phyloP scores from a whole-genome alignment of 2,888 invertebrate species.

The Zhengitettix transpicula region DNA sequence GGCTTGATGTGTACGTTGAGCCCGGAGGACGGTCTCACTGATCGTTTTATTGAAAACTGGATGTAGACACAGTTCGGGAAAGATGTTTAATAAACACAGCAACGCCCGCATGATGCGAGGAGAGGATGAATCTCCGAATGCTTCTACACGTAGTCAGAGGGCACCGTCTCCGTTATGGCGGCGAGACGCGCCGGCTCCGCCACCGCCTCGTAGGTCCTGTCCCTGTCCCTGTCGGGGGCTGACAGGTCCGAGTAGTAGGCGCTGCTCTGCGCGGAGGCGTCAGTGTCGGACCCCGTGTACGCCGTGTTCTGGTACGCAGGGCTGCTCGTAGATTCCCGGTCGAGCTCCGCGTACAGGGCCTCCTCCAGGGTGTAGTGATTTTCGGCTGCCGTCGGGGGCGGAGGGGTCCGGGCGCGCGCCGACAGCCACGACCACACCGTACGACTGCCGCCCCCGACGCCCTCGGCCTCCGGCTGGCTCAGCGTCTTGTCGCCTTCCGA shows the following conservation, averaged over 20 bases:
- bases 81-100: too few relatives aligned
- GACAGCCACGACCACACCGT: slow-evolving; percentile 15
- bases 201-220: slow-evolving; percentile 42
- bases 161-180: slow-evolving; percentile 40
- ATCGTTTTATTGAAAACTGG: too few relatives aligned
- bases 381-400: slow-evolving; percentile 33
- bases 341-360: slow-evolving; percentile 53
- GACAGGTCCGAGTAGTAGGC: slow-evolving; percentile 57
- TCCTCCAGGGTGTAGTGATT: slow-evolving; percentile 59
- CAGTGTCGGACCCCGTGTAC: slow-evolving; percentile 35
- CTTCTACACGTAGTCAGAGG: slow-evolving; percentile 39
- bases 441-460: slow-evolving; percentile 4
- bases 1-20: too few relatives aligned
- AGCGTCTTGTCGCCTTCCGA: slow-evolving; percentile 8
- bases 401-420: not conserved
- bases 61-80: too few relatives aligned
- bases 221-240: slow-evolving; percentile 25
- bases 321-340: slow-evolving; percentile 33
- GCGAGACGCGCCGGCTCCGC: slow-evolving; percentile 33
- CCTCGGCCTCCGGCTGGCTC: slow-evolving; percentile 1
- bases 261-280: slow-evolving; percentile 47
- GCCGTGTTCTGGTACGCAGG: slow-evolving; percentile 57
- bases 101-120: too few relatives aligned
- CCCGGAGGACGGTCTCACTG: too few relatives aligned
- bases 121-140: too few relatives aligned